A percentile compares a stretch with the other conserved stretches of the same genome.
These are phyloP conservation scores for Meleagris gallopavo DNA, from an alignment of 2,113 vertebrate species.

Conservation along the genomic window DNA sequence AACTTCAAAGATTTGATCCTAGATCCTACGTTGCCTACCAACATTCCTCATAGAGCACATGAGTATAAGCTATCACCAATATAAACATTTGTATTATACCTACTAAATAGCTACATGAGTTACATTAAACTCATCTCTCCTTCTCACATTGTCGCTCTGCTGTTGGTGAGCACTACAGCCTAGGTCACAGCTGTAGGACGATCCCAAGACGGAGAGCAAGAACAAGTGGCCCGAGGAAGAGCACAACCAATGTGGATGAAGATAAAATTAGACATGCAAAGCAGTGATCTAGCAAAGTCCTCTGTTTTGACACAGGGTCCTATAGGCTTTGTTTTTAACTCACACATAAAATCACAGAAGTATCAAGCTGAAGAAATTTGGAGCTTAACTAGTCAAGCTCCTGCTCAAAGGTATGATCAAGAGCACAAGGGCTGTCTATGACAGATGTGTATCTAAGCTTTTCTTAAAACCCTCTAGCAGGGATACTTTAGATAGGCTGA, in stretches of 20 bases:
- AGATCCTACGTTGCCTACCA: background rate
- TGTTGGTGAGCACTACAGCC: slow-evolving; percentile 23
- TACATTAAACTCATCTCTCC: background rate
- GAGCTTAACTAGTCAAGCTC: background rate
- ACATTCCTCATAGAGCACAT: background rate
- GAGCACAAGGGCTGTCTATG: fast-evolving
- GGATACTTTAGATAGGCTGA: background rate
- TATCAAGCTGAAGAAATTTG: background rate
- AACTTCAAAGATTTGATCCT: background rate
- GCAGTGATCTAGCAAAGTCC: slow-evolving; percentile 1
- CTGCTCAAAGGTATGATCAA: background rate
- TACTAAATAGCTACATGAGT: background rate
- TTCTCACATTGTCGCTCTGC: slow-evolving; percentile 9
- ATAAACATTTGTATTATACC: background rate
- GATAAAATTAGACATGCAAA: slow-evolving; percentile 6
- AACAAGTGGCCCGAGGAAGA: slow-evolving; percentile 41
- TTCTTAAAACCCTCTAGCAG: background rate
- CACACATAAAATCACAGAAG: background rate
- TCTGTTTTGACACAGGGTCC: background rate
- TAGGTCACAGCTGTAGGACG: slow-evolving; percentile 26
- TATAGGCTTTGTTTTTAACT: background rate
- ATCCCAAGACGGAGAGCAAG: slow-evolving; percentile 44
- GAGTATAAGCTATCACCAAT: background rate
- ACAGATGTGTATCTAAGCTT: background rate
- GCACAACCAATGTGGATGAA: slow-evolving; percentile 9